A percentile compares a stretch with the other conserved stretches of the same genome.
These are phyloP conservation scores for Rhincodon typus DNA, from an alignment of 2,797 vertebrate species.

Conservation along the genomic window DNA sequence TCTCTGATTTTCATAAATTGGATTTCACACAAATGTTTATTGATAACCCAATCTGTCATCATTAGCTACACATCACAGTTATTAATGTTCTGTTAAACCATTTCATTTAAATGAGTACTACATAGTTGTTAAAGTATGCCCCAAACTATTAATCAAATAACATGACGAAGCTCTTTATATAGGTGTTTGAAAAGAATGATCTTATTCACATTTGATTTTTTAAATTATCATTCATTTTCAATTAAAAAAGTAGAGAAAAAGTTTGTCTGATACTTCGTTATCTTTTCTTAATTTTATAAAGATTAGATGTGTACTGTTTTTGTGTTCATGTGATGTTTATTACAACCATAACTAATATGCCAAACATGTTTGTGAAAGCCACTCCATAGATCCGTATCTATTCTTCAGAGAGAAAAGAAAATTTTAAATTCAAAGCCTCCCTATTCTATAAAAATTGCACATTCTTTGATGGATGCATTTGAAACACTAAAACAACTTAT, in stretches of 20 bases:
- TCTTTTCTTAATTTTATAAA: not conserved
- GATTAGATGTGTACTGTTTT: not conserved
- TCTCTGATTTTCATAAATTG: not conserved
- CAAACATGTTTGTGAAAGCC: not conserved
- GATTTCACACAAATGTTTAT: constrained; percentile 19
- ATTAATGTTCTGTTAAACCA: constrained; percentile 12
- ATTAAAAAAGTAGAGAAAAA: not conserved
- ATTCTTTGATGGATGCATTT: not conserved
- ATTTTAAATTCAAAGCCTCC: not conserved
- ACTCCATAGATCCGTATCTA: not conserved
- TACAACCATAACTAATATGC: not conserved
- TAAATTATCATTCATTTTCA: not conserved
- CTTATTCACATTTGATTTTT: not conserved
- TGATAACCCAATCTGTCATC: not conserved
- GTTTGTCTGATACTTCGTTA: not conserved
- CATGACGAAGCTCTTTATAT: not conserved
- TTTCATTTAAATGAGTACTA: not conserved
- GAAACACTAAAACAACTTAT: not conserved
- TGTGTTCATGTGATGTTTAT: not conserved
- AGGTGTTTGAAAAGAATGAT: not conserved
- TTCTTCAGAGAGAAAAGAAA: not conserved
- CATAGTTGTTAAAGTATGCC: too few relatives aligned
- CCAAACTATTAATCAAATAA: not conserved
- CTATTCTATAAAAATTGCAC: not conserved
- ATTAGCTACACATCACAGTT: not conserved